Evolutionary conservation across 2,888 invertebrate species (phyloP), one percentile per base, ranked within the genome.

Genomic region (Athalia rosae): DNA sequence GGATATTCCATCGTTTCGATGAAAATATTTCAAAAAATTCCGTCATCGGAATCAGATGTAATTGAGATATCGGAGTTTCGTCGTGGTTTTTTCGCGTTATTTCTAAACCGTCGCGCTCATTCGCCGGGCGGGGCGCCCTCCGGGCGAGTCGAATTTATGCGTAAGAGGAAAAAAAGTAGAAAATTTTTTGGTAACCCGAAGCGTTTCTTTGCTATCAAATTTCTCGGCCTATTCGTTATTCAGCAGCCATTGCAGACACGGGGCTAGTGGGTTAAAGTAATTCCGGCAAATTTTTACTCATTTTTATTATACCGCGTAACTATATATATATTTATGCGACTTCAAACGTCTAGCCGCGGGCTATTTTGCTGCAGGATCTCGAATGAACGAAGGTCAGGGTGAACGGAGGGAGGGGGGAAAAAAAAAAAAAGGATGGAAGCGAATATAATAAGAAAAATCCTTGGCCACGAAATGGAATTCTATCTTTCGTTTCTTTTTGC

Each of bases 391-490:
- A 28, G 28, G 28, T 28, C 28, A 28, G 28, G 28, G 28, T 28
- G 28, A 28, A 28, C 28, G 28, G 28, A 28, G 28, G 28, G 28
- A 28, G 2, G 41, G 41, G 41, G 41, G 41, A 41, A 41, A 3
- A 41, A 3, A 41, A 41, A 41, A 7, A n/a, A 53, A 53, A 4
- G n/a, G n/a, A n/a, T 11, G n/a, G 53, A 53, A 53, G 53, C 9
- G n/a, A n/a, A 53, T 28, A 28, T 28, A 28, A 50, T 7, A 50
- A 50, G 50, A 50, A 50, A 53, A 53, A n/a, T 53, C 53, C 53
- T 28, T 28, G 28, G 61, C 28, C 61, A 61, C 61, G 61, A 28
- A 61, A 61, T 61, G 61, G 61, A 15, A 61, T 61, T 61, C 61
- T 13, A 8, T 61, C 28, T 61, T 13, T 15, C 15, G 15, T 5